Evolutionary conservation across 2,888 invertebrate species (phyloP).

Genomic region (Agrilus cyanescens): DNA sequence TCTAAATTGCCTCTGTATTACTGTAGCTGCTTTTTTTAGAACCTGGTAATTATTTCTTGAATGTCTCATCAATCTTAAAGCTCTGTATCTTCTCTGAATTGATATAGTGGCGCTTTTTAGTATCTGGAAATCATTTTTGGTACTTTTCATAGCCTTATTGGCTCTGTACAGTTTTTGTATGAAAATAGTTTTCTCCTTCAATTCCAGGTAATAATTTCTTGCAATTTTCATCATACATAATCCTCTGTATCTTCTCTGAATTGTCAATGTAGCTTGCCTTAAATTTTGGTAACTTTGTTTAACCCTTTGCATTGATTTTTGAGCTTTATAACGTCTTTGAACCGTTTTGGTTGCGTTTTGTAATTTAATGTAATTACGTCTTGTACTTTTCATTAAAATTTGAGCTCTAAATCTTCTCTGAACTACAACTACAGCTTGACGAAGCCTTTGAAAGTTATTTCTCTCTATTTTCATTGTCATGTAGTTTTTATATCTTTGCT

Average conservation of each 20-base stretch:
- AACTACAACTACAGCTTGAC: constrained; percentile 27
- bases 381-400: constrained; percentile 32
- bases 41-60: constrained; percentile 8
- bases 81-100: constrained; percentile 35
- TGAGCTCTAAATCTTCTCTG: constrained; percentile 37
- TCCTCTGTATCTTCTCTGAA: constrained; percentile 24
- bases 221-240: constrained; percentile 10
- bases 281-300: constrained; percentile 16
- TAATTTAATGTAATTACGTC: constrained; percentile 15
- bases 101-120: constrained; percentile 26
- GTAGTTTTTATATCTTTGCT: constrained; percentile 19
- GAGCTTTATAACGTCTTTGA: constrained; percentile 30
- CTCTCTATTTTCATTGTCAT: too few species aligned
- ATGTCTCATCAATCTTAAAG: constrained; percentile 14
- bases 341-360: constrained; percentile 15
- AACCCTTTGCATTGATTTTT: constrained; percentile 18
- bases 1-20: constrained; percentile 42
- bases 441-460: too few species aligned
- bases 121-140: constrained; percentile 25
- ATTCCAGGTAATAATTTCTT: constrained; percentile 17
- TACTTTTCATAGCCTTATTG: constrained; percentile 20
- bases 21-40: constrained; percentile 28
- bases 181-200: constrained; percentile 21
- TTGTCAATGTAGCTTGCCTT: constrained; percentile 20
- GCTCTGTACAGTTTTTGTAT: constrained; percentile 33